Evolutionary conservation across 2,113 vertebrate genomes (phyloP).

Genomic region (Micromys minutus): DNA sequence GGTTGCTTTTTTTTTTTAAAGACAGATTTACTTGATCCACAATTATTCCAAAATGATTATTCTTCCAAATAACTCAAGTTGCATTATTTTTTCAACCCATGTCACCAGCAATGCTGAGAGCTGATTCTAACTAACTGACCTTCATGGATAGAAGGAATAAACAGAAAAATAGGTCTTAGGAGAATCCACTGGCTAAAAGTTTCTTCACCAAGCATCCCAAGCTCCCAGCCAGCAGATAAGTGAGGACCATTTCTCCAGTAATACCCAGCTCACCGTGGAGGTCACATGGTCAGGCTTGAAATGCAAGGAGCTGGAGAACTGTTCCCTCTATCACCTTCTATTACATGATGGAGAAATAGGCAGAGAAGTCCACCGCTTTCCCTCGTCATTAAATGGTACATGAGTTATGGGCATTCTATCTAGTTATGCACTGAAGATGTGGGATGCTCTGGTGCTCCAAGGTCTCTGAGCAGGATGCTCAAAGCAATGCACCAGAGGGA

Average conservation of each 20-base stretch:
- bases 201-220: neutral
- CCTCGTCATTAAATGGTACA: neutral
- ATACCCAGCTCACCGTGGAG: neutral
- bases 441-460: neutral
- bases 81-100: constrained; percentile 57
- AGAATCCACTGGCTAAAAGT: constrained; percentile 46
- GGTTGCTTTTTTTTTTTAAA: neutral
- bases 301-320: neutral
- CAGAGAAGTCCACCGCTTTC: neutral
- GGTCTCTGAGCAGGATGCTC: neutral
- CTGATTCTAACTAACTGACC: constrained; percentile 81
- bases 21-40: constrained; percentile 50
- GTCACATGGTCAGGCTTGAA: neutral
- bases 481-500: neutral
- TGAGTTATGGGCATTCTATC: neutral
- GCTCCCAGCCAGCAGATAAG: neutral
- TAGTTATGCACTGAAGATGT: neutral
- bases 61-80: constrained; percentile 59
- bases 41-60: constrained; percentile 24
- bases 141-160: constrained; percentile 74
- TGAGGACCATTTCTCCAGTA: neutral
- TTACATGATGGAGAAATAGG: neutral
- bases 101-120: constrained; percentile 64
- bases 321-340: neutral
- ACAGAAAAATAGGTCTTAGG: constrained; percentile 64